Base-by-base conservation (phyloP, 2,113 vertebrate species). In the Nothobranchius kuhntae region DNA sequence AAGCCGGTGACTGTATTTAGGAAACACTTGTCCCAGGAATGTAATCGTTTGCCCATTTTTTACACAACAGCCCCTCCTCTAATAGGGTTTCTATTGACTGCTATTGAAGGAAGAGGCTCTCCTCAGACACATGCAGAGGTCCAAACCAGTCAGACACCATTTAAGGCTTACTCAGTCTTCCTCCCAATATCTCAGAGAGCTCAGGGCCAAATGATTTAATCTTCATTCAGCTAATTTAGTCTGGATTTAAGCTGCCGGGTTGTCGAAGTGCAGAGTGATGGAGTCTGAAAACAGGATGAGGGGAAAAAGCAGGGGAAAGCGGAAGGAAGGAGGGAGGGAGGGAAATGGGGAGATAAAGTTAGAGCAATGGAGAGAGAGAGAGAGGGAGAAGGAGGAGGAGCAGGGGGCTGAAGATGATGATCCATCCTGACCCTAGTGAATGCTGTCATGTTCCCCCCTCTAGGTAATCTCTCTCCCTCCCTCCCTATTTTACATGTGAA, bases 171-270 rank as follows among this genome's bases (percentile, higher is more conserved):
- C 87, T 90, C 85, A 73, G 82, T 88, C 88, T 89, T 87, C 83
- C 83, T 86, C 74, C 86, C 88, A 91, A 92, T 91, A 89, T 91
- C 85, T 84, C 54, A 71, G 82, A 89, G 82, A 88, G 89, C 87
- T 91, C 82, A 85, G 71, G 83, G 86, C 87, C 87, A 90, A 89
- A 91, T 89, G 82, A 89, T 91, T 92, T 92, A 91, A 92, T 92
- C 91, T 92, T 92, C 91, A 91, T 92, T 92, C 88, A 81, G 82
- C 86, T 92, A 91, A 90, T 92, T 92, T 92, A 91, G 91, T 90
- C 91, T 89, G 85, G 86, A 89, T 91, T 87, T 89, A 88, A 89
- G 89, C 81, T 88, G 86, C 85, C 42, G 84, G 86, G 81, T 90
- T 91, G 90, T 88, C 87, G 84, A 89, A 90, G 88, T 90, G 85